Base-by-base conservation (phyloP, 2,888 invertebrate species). In the Xanthorhoe spadicearia region DNA sequence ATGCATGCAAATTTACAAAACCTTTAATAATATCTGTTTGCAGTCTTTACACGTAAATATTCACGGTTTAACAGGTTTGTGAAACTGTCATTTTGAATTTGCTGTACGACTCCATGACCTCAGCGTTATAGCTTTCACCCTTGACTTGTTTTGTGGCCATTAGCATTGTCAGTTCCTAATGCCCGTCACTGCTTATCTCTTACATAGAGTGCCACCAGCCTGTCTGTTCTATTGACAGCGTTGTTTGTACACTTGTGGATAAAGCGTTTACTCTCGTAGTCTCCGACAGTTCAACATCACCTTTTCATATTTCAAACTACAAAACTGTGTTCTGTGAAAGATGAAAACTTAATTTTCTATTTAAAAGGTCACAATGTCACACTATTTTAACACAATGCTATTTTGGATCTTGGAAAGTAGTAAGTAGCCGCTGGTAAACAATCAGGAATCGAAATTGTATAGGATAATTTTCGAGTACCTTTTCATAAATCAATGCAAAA, bases 61-160 rank as follows among this genome's bases (percentile, higher is more conserved):
- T 23, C 23, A 60, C 76, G 81, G 83, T 85, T 76, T 72, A 68
- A 63, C 77, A 68, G 78, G 78, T 82, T 79, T 79, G 79, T 78
- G 70, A 73, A 74, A 69, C 74, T 79, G 77, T 80, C 77, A 72
- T 75, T 72, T 74, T 73, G 35, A 57, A 61, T 80, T 78, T 78
- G 77, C 78, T 75, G 76, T 75, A 79, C 83, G 83, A 81, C 75
- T 77, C 76, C 17, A 5, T 83, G 82, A 84, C 83, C 83, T 75
- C 17, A 50, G 56, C 76, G 66, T 66, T 77, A 80, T 70, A 57
- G 72, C 75, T 81, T 81, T 82, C 76, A 74, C 72, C 76, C 70
- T 72, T 70, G 76, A 72, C 61, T 55, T 70, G 72, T 69, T 61
- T 68, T 61, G 62, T 72, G 61, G 60, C 51, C 62, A 70, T 70